Conservation (phyloP, 2,113 vertebrate species). For the sheep (Ovis aries) region ARS-UI_Ramb_v3.0 NC_056063.1:14840501-14841000, state of each 20-base stretch:
- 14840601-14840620: background rate
- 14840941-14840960: background rate
- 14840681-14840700: background rate
- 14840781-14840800: background rate
- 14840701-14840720: conserved; percentile 26
- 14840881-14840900: background rate
- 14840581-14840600: background rate
- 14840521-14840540: background rate
- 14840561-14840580: background rate
- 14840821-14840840: background rate
- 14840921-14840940: background rate
- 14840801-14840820: background rate
- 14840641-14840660: background rate
- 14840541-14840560: background rate
- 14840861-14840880: background rate
- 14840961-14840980: background rate
- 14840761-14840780: background rate
- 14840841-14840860: background rate
- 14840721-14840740: background rate
- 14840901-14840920: accelerated
- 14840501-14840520: background rate
- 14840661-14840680: background rate
- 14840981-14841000: background rate
- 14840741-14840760: background rate
- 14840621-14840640: background rate